phyloP scores from a whole-genome alignment of 2,113 vertebrate species.

The Pseudois nayaur region DNA sequence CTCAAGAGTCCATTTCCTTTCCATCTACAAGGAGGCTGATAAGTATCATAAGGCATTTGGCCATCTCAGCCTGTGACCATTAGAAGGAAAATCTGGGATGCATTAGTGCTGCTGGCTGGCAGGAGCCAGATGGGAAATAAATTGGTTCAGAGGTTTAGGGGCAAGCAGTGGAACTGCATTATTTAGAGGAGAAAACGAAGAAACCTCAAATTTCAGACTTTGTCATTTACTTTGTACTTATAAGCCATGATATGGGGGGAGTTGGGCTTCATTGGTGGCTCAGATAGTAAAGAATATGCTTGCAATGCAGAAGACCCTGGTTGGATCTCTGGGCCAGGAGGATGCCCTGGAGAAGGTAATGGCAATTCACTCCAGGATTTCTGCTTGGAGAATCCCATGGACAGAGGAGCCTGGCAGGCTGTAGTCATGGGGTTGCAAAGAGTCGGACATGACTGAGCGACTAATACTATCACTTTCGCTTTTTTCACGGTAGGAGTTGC shows the following conservation, averaged over 20 bases:
- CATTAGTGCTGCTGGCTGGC: neutral
- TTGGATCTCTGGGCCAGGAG: neutral
- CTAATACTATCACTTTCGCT: neutral
- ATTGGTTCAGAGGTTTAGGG: neutral
- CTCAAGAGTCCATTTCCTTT: neutral
- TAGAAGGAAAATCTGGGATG: neutral
- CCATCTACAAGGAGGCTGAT: neutral
- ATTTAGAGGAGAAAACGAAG: neutral
- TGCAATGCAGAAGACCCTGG: neutral
- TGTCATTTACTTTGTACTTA: neutral
- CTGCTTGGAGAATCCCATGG: neutral
- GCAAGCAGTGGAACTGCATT: neutral
- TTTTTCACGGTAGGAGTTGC: neutral
- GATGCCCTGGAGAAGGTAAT: neutral
- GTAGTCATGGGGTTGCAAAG: neutral
- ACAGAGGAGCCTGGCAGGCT: neutral
- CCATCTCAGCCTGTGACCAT: neutral
- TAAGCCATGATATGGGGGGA: neutral
- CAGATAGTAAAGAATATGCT: neutral
- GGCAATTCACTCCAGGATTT: neutral
- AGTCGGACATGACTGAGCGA: accelerated
- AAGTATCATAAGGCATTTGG: neutral
- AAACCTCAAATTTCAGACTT: neutral
- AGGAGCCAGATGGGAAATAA: neutral
- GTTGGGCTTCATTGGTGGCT: neutral